phyloP scores from a whole-genome alignment of 2,888 invertebrate genomes.

The Tachina fera region DNA sequence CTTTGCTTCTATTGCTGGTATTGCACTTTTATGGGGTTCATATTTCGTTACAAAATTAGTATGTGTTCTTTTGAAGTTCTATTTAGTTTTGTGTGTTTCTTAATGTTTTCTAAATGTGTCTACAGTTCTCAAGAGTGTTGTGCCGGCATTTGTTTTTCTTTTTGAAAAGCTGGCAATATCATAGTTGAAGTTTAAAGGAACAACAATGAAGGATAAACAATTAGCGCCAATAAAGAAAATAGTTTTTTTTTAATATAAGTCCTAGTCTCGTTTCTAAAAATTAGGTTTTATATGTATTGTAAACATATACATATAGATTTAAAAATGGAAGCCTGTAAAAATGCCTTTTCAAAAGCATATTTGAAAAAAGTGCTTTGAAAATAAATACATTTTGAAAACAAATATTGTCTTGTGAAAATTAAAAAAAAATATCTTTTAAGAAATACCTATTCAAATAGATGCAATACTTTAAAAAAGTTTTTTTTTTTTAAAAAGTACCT shows the following conservation, averaged over 20 bases:
- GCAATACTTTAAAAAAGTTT: too few relatives aligned
- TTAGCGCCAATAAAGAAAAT: background rate
- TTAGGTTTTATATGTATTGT: too few relatives aligned
- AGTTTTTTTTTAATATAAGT: too few relatives aligned
- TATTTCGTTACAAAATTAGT: constrained; percentile 81
- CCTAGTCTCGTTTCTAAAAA: too few relatives aligned
- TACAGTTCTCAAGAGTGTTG: constrained; percentile 63
- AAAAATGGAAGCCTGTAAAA: too few relatives aligned
- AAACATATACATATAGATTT: too few relatives aligned
- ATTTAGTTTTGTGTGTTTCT: constrained; percentile 71
- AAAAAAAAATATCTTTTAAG: too few relatives aligned
- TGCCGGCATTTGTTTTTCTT: constrained; percentile 22
- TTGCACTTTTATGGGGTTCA: constrained; percentile 80
- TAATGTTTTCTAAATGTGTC: constrained; percentile 59
- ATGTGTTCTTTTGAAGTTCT: constrained; percentile 74
- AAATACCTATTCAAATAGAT: too few relatives aligned
- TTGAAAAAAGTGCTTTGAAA: background rate
- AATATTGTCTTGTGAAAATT: background rate
- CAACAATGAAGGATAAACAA: constrained; percentile 17
- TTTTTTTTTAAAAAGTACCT: too few relatives aligned
- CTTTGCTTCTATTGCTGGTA: constrained; percentile 11
- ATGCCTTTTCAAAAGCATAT: background rate
- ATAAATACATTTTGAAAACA: background rate
- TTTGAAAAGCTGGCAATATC: background rate
- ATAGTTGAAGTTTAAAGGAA: constrained; percentile 9